Evolutionary conservation across 2,113 vertebrate species (phyloP).

Genomic region (Bos javanicus): DNA sequence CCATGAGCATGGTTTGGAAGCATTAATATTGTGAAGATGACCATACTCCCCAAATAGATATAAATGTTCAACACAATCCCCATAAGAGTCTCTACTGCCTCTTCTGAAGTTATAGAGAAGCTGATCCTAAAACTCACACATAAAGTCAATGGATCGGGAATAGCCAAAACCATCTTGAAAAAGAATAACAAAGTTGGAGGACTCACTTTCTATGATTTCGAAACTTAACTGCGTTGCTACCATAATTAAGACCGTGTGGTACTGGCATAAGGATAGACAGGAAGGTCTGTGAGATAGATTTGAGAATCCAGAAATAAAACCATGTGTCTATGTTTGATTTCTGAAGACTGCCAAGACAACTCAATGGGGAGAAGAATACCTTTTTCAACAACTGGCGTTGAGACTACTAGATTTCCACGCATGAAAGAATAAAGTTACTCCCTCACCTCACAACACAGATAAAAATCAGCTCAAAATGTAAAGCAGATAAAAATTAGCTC

Average conservation of each 20-base stretch:
- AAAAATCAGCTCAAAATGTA: neutral
- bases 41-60: rapidly evolving
- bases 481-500: neutral
- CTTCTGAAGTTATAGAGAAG: no score
- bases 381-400: neutral
- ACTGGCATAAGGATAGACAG: neutral
- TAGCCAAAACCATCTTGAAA: no score
- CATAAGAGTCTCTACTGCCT: rapidly evolving
- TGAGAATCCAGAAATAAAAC: neutral
- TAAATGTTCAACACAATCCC: rapidly evolving
- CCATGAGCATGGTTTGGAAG: rapidly evolving
- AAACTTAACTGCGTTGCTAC: neutral
- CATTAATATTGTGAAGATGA: rapidly evolving
- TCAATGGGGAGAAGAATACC: neutral
- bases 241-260: neutral
- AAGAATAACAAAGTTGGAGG: neutral
- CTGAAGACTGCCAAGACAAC: neutral
- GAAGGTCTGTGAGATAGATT: neutral
- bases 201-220: neutral
- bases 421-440: neutral
- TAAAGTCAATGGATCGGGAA: neutral
- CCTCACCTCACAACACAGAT: neutral
- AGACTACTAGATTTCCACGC: neutral
- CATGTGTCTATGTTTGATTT: rapidly evolving
- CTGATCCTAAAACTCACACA: neutral